These are phyloP conservation scores for Bambusicola thoracicus DNA, from an alignment of 2,113 vertebrate genomes.

Conservation along the genomic window DNA sequence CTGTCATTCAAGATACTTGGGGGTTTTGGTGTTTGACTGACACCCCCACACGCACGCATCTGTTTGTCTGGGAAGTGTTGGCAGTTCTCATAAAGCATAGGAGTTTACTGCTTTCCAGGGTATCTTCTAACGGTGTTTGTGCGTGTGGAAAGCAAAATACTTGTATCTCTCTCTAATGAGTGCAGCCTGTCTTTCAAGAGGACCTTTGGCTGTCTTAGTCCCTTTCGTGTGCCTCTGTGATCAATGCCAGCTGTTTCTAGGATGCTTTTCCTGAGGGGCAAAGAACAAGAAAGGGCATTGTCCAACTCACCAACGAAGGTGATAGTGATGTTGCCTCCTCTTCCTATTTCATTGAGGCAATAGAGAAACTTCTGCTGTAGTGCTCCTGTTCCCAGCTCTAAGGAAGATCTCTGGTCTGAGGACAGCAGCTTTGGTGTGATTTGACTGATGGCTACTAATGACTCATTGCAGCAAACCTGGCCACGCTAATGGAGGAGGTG, in stretches of 20 bases:
- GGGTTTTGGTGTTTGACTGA: neutral
- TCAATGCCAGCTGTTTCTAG: neutral
- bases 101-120: neutral
- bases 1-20: neutral
- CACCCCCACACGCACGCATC: neutral
- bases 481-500: neutral
- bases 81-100: neutral
- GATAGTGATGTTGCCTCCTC: neutral
- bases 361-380: neutral
- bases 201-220: neutral
- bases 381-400: neutral
- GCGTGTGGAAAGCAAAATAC: neutral
- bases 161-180: neutral
- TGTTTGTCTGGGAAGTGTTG: neutral
- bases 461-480: neutral
- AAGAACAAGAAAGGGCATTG: neutral
- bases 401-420: neutral
- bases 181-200: neutral
- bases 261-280: neutral
- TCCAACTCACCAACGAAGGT: neutral
- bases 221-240: neutral
- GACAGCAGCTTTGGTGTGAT: neutral
- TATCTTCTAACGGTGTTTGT: neutral
- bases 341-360: neutral
- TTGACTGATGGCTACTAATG: neutral